Base-by-base conservation (phyloP, 2,797 vertebrate genomes). In the Clarias platycephalus region DNA sequence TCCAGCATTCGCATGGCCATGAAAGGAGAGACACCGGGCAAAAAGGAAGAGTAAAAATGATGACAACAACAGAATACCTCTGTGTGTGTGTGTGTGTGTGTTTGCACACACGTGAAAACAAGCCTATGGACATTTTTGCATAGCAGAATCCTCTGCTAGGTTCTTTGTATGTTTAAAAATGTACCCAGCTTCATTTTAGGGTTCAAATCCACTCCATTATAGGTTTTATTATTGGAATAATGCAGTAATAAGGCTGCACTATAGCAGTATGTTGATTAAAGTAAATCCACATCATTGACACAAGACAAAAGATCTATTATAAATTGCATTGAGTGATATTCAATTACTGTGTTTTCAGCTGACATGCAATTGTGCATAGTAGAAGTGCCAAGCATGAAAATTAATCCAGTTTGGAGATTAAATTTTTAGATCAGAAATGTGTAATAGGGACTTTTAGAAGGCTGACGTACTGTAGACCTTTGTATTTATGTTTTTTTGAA, bases 11-110 rank as follows among this genome's bases (percentile, higher is more conserved):
- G 5, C 55, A 77, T 80, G 0, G 91, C 91, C 18, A 82, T 94
- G 22, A 90, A 78, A 13, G 81, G 91, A 82, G 49, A 81, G 0
- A 75, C 62, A 82, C 89, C 91, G 57, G 86, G 89, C 70, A 94
- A 94, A 90, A 95, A 95, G 88, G 84, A 71, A 0, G 88, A 93
- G 87, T 96, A 89, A 94, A 40, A 71, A 28, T n/a, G 10, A 37
- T 26, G 8, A 63, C 16, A 12, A 72, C 7, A 53, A 72, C 20
- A 58, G 10, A 62, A 78, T 72, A 80, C 44, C 67, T 82, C 62
- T 68, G 9, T 34, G 28, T 44, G 49, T 62, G 53, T 55, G 58
- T 68, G 9, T 34, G 28, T 44, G 49, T 62, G 53, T 55, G 58
- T 67, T 37, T 2, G 60, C 18, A 8, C 31, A 20, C 31, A 22